These are phyloP conservation scores for Heliothis peltigera DNA, from an alignment of 2,888 invertebrate species.

Conservation along the genomic window DNA sequence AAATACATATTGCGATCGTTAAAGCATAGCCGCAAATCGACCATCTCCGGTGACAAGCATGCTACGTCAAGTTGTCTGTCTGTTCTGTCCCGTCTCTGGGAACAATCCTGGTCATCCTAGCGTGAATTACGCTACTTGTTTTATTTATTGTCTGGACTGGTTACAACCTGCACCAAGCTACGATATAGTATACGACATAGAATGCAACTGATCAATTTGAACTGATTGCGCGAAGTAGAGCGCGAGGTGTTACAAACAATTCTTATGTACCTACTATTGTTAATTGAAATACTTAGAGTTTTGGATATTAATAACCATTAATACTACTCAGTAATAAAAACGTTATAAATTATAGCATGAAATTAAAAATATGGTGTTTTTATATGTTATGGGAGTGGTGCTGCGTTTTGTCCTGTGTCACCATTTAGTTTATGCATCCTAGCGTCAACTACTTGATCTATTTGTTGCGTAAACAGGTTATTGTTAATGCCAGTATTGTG, in stretches of 20 bases:
- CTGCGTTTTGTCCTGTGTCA: constrained; percentile 15
- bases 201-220: constrained; percentile 61
- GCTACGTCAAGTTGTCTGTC: constrained; percentile 22
- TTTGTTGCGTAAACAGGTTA: constrained; percentile 52
- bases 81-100: constrained; percentile 52
- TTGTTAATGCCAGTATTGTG: constrained; percentile 42
- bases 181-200: constrained; percentile 33
- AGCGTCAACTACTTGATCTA: constrained; percentile 38
- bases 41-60: constrained; percentile 50
- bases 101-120: constrained; percentile 68
- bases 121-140: constrained; percentile 65
- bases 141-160: constrained; percentile 63
- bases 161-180: constrained; percentile 46
- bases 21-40: constrained; percentile 57
- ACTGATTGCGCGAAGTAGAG: constrained; percentile 55
- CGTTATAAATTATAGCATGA: not conserved
- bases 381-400: not conserved
- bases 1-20: constrained; percentile 38
- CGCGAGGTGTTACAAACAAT: constrained; percentile 52
- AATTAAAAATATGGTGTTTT: too few species aligned
- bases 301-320: not conserved
- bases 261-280: constrained; percentile 30
- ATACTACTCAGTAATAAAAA: constrained; percentile 3
- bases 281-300: constrained; percentile 32
- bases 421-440: constrained; percentile 30